Base-by-base conservation (phyloP, 64 coral and sea anemone species). In the Orbicella faveolata region DNA sequence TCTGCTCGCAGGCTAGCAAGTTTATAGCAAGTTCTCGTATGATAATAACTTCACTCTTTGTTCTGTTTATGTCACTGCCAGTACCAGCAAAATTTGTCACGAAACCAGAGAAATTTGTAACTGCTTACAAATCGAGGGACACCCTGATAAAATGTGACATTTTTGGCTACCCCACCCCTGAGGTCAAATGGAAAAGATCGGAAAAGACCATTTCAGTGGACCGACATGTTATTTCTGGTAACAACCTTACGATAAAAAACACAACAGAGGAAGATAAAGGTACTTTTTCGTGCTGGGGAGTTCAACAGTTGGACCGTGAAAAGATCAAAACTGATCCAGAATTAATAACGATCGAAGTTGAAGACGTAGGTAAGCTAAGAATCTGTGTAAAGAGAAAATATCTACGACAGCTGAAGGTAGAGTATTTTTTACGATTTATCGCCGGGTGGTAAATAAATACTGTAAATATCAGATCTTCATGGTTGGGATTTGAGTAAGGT, bases 101-200 rank as follows among this genome's bases (percentile, higher is more conserved):
- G 67, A 20, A 48, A 36, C 91, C 91, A 14, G 9, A 80, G 15
- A 65, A 65, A 13, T 93, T 55, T 68, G 74, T 88, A n/a, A 63
- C 77, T 13, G 91, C 83, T 3, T 88, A 88, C 51, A 34, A 19
- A 48, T 63, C 61, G 0, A 80, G 91, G 91, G 84, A 93, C 10
- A 88, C 84, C 3, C 88, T 81, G 48, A 21, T 93, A 25, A 93
- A 61, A 0, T 93, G 91, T 23, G 80, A 93, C 26, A 93, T 93
- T 25, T 88, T 93, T 36, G 91, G 91, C 12, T 80, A 25, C 52
- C 91, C 91, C 19, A 73, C 91, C 52, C 91, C 91, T n/a, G 75
- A 13, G 25, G 39, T 93, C 41, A 79, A 88, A 55, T 93, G 91
- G 91, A 88, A 15, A 20, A 23, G 18, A 57, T 62, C 86, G 6